Conservation (phyloP, 2,113 vertebrate genomes). For the Columba livia region DNA sequence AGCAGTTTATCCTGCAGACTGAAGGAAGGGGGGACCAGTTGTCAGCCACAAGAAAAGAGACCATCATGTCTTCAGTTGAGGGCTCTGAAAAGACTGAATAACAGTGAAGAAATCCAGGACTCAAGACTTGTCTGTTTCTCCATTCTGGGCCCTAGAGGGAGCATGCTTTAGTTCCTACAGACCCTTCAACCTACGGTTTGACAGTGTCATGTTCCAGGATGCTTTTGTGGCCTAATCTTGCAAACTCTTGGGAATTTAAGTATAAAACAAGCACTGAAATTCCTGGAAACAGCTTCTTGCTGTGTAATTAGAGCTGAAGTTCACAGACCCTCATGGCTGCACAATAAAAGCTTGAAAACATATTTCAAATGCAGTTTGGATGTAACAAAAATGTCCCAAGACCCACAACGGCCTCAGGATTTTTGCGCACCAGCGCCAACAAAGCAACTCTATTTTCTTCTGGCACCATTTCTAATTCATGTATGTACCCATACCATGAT, state of each 20-base stretch:
- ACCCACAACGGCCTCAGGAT: not conserved
- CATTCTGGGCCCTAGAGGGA: not conserved
- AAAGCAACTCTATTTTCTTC: not conserved
- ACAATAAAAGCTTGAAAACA: not conserved
- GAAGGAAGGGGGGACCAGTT: not conserved
- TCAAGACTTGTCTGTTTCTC: not conserved
- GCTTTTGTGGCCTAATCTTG: not conserved
- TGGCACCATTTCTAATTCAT: not conserved
- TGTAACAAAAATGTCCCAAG: not conserved
- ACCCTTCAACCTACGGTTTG: not conserved
- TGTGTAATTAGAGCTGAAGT: conserved; percentile 13
- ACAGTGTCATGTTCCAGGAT: not conserved
- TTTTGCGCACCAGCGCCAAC: not conserved
- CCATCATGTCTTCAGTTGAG: not conserved
- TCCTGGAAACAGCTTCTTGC: conserved; percentile 8
- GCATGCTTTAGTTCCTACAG: not conserved
- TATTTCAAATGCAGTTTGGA: not conserved
- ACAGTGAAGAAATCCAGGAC: conserved; percentile 40
- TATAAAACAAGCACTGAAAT: not conserved
- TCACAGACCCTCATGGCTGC: not conserved
- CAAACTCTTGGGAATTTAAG: not conserved
- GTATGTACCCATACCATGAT: not conserved
- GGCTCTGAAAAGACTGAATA: not conserved
- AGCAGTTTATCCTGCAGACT: not conserved
- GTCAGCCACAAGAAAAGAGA: not conserved